Evolutionary conservation across 2,888 invertebrate species (phyloP).

Genomic region (Cartodere bifasciata): DNA sequence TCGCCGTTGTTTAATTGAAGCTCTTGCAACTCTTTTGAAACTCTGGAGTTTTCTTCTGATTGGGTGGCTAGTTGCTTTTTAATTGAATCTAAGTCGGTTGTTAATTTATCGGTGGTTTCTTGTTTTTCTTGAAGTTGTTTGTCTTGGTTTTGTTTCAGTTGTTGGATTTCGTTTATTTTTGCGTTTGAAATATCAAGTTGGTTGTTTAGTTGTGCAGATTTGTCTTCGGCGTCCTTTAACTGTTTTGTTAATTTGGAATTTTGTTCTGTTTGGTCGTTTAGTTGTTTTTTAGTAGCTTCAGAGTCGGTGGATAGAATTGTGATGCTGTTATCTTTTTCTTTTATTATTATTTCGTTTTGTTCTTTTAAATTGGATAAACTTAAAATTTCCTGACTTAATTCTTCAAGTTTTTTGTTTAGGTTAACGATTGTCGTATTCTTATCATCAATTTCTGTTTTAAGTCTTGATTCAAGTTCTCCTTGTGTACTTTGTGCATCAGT

Average conservation of each 20-base stretch:
- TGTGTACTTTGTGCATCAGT: constrained; percentile 21
- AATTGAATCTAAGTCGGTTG: constrained; percentile 5
- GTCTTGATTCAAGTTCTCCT: constrained; percentile 24
- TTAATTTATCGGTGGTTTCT: constrained; percentile 21
- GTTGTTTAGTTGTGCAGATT: too few relatives aligned
- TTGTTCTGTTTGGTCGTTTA: too few relatives aligned
- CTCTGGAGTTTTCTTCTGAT: constrained; percentile 6
- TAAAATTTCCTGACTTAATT: constrained; percentile 42
- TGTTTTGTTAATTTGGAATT: too few relatives aligned
- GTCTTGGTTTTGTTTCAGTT: constrained; percentile 34
- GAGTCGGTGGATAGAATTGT: too few relatives aligned
- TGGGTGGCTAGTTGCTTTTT: constrained; percentile 9
- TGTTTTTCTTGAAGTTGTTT: constrained; percentile 34
- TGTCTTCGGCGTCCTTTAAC: too few relatives aligned
- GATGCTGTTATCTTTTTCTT: too few relatives aligned
- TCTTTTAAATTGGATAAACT: too few relatives aligned
- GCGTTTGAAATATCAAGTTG: too few relatives aligned
- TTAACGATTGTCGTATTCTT: constrained; percentile 25
- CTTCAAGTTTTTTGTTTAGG: constrained; percentile 33
- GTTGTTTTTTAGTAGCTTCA: too few relatives aligned
- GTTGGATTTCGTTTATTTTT: constrained; percentile 44
- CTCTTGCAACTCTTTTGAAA: constrained; percentile 13
- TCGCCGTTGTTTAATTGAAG: constrained; percentile 14
- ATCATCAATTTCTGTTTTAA: constrained; percentile 16
- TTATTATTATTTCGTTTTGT: too few relatives aligned